Base-by-base conservation (phyloP, 2,797 vertebrate species). In the Rhinichthys osculus region DNA sequence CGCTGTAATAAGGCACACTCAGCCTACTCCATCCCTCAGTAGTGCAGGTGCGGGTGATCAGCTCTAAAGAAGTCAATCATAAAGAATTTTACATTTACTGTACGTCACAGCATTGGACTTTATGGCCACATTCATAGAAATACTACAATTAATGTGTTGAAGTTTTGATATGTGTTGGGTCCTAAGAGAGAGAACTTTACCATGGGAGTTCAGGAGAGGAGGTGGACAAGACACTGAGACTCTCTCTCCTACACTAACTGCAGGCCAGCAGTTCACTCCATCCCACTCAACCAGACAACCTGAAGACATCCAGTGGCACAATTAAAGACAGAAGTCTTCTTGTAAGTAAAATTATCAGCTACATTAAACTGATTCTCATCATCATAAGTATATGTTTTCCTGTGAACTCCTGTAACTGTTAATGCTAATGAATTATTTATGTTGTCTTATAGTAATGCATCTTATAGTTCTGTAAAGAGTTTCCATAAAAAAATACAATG, bases 251-350 rank as follows among this genome's bases (percentile, higher is more conserved):
- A 86, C 16, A 0, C 89, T 85, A 57, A 88, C 59, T 0, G 90
- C 77, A 0, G 86, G 72, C 94, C 94, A 95, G 85, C 94, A 93
- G 84, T 88, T 93, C 69, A 94, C 83, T 23, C 92, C 92, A 0
- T 95, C 94, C 94, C 94, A 94, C 84, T 93, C 90, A 0, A 86
- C 88, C n/a, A 0, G 73, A 87, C 94, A 95, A 76, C 90, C 93
- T 94, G 81, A 78, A 78, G 74, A 73, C 13, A 62, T 17, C 85
- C 44, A 62, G 57, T 9, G 78, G 16, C 30, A 44, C 19, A 76
- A 33, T 50, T 3, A 42, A 17, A 57, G 11, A n/a, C n/a, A 47
- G 11, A 21, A 66, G 35, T 47, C 4, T 0, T 40, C 19, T 71
- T 72, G 42, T 16, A 27, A 8, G n/a, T 71, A 6, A 42, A 42